Base-by-base conservation (phyloP, 2,797 vertebrate genomes). In the Onychomys arenicola region DNA sequence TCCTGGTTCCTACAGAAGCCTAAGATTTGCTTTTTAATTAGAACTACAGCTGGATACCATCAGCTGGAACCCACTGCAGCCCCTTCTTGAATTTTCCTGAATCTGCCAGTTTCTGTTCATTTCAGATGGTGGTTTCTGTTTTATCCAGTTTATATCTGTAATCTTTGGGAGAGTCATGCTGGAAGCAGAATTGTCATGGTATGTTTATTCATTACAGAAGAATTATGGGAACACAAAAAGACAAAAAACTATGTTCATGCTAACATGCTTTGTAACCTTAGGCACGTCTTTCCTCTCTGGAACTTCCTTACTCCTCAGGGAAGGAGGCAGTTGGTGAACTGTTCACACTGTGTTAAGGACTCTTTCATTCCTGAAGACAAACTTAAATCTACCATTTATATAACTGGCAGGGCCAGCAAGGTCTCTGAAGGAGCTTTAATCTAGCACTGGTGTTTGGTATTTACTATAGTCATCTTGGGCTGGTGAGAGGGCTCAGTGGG, bases 121-220 rank as follows among this genome's bases (percentile, higher is more conserved):
- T 92, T 96, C 57, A 96, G 67, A 59, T 90, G 49, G 65, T 57
- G 85, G 8, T 43, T 83, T 92, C 57, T 63, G 32, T 91, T 94
- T 93, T 93, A 59, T 91, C 29, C 4, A 37, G 55, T 59, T 61
- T 90, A 73, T 81, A 57, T 29, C 52, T 85, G 17, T n/a, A 92
- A 57, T 25, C 40, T 73, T 8, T 85, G 29, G 65, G 52, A 90
- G 55, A n/a, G 71, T 73, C 25, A 75, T 77, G 67, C 43, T 82
- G 73, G 89, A 89, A 93, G 71, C 94, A 92, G 88, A 94, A 89
- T 90, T 89, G n/a, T 23, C 40, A 13, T 77, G 61, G n/a, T n/a
- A 49, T 89, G 92, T 92, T 91, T 88, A 90, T 83, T 88, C 19
- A 27, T 86, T 88, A 43, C 32, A n/a, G 11, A 76, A 93, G 29